Evolutionary conservation across 53 echinoderm and acorn worm species (phyloP).

Genomic region (Mesocentrotus franciscanus): DNA sequence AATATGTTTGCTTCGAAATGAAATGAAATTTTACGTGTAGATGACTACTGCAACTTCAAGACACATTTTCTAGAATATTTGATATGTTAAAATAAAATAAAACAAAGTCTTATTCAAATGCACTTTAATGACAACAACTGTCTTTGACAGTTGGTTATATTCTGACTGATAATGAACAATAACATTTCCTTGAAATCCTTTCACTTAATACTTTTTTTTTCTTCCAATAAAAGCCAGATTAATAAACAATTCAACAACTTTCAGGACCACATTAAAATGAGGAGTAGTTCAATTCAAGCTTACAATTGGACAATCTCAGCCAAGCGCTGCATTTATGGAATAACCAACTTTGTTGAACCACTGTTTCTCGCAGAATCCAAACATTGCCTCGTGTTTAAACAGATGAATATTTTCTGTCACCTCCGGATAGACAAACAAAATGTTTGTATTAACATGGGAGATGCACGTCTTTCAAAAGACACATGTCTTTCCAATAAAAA

Average conservation of each 20-base stretch:
- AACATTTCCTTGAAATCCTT: too few relatives aligned
- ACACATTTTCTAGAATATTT: too few relatives aligned
- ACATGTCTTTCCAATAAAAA: neutral
- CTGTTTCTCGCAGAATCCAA: neutral
- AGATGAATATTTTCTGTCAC: neutral
- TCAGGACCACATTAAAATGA: neutral
- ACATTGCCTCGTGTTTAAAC: neutral
- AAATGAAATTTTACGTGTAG: too few relatives aligned
- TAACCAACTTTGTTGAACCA: neutral
- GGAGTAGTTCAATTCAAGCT: neutral
- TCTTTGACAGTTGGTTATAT: too few relatives aligned
- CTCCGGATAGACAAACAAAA: neutral
- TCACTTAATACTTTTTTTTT: too few relatives aligned
- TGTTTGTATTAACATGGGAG: neutral
- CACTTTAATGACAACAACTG: too few relatives aligned
- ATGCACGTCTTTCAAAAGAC: neutral
- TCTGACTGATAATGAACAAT: too few relatives aligned
- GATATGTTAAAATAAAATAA: too few relatives aligned
- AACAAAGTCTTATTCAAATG: too few relatives aligned
- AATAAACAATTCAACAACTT: neutral
- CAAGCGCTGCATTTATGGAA: neutral
- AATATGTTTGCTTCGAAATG: too few relatives aligned
- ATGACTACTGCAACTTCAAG: too few relatives aligned
- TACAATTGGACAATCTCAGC: neutral
- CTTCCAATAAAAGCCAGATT: too few relatives aligned